phyloP scores from a whole-genome alignment of 2,797 vertebrate species.

The Echiichthys vipera region DNA sequence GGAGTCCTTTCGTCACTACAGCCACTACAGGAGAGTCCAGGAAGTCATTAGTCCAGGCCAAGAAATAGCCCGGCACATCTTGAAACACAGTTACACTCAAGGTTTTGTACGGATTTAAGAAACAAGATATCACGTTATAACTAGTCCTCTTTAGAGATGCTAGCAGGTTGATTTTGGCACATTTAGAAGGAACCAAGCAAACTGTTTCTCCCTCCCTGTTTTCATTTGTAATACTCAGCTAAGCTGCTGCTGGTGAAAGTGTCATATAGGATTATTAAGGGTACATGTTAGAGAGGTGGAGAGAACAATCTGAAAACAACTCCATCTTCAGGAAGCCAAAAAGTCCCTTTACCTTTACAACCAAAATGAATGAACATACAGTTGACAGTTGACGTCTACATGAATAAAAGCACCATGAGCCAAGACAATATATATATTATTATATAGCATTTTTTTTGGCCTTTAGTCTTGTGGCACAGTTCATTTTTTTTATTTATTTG shows the following conservation, averaged over 20 bases:
- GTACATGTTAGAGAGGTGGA: background rate
- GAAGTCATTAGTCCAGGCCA: too few species aligned
- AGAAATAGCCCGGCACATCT: too few species aligned
- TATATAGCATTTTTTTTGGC: too few species aligned
- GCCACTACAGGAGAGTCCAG: too few species aligned
- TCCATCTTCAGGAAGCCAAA: conserved; percentile 4
- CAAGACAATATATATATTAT: too few species aligned
- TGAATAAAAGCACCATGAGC: conserved; percentile 33
- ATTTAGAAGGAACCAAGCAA: background rate
- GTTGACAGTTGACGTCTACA: conserved; percentile 26
- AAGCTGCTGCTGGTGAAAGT: too few species aligned
- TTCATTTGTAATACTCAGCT: background rate
- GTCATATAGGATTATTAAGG: background rate
- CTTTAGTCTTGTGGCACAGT: too few species aligned
- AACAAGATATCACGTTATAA: too few species aligned
- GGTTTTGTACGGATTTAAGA: too few species aligned
- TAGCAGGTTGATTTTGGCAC: background rate
- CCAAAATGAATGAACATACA: conserved; percentile 35
- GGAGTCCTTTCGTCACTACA: too few species aligned
- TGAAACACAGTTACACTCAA: too few species aligned
- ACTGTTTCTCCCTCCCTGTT: background rate
- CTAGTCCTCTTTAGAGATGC: background rate
- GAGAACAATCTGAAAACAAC: background rate
- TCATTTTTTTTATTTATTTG: too few species aligned
- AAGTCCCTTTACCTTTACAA: conserved; percentile 9